Conservation (phyloP, 1,140 invertebrate species). For the Trachymyrmex septentrionalis region DNA sequence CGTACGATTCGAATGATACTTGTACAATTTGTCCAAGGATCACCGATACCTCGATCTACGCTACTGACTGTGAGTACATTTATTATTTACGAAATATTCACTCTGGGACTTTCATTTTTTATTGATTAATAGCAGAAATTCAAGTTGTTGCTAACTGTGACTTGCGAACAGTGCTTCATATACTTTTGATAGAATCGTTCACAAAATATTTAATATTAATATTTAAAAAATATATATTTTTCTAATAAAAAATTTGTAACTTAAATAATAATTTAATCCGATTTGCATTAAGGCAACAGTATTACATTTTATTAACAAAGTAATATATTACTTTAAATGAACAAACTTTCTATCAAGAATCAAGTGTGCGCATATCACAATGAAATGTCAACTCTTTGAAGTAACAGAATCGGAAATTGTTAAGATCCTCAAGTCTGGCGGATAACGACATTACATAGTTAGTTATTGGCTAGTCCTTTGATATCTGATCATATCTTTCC, state of each 20-base stretch:
- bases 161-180: background rate
- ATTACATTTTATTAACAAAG: conserved; percentile 2
- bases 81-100: conserved; percentile 47
- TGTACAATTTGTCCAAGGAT: conserved; percentile 70
- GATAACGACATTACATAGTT: conserved; percentile 44
- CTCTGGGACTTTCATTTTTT: background rate
- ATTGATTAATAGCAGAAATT: background rate
- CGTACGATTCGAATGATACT: conserved; percentile 20
- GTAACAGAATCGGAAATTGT: background rate
- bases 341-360: background rate
- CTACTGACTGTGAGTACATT: background rate
- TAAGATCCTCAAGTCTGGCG: conserved; percentile 4
- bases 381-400: background rate
- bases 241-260: background rate
- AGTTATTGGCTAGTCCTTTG: conserved; percentile 54
- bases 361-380: background rate
- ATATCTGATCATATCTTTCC: conserved; percentile 44
- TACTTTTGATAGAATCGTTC: background rate
- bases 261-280: background rate
- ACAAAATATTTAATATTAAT: background rate
- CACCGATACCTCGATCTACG: conserved; percentile 14
- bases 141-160: background rate
- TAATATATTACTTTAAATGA: background rate
- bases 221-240: background rate
- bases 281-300: background rate